Percentiles rank a stretch among this genome's conserved stretches.
Conservation (phyloP, 2,113 vertebrate species). For the Paralichthys olivaceus region DNA sequence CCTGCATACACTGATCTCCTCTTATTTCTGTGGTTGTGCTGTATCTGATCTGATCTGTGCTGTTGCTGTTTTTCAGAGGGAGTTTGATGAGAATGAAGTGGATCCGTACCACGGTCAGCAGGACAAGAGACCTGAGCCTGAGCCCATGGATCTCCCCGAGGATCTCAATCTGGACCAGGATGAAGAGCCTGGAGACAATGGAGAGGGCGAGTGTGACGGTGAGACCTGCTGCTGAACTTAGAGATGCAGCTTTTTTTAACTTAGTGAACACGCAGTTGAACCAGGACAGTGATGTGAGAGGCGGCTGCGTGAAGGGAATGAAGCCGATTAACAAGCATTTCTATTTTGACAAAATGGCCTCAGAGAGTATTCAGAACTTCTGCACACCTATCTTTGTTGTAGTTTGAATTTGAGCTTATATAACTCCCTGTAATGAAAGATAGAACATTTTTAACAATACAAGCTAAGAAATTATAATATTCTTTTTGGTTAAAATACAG, state of each 20-base stretch:
- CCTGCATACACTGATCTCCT: background rate
- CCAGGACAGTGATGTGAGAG: too few relatives aligned
- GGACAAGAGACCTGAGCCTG: slow-evolving; percentile 86
- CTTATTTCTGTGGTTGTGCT: background rate
- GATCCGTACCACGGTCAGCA: slow-evolving; percentile 94
- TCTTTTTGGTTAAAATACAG: too few relatives aligned
- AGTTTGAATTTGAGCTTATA: too few relatives aligned
- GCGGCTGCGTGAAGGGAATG: too few relatives aligned
- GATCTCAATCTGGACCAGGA: slow-evolving; percentile 90
- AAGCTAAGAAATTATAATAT: too few relatives aligned
- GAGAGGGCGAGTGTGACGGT: slow-evolving; percentile 84
- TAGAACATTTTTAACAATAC: too few relatives aligned
- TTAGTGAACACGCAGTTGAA: background rate
- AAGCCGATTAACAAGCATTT: too few relatives aligned
- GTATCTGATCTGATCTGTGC: background rate
- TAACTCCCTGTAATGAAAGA: background rate
- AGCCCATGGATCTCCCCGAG: slow-evolving; percentile 92
- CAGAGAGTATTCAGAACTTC: too few relatives aligned
- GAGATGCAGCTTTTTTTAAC: too few relatives aligned
- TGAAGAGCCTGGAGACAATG: slow-evolving; percentile 81
- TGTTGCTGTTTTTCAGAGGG: slow-evolving; percentile 81
- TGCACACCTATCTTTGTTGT: too few relatives aligned
- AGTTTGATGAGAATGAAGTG: slow-evolving; percentile 94
- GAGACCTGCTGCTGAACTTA: slow-evolving; percentile 8
- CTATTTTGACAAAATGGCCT: too few relatives aligned